phyloP scores from a whole-genome alignment of 2,113 vertebrate genomes.

The Chascanopsetta lugubris region DNA sequence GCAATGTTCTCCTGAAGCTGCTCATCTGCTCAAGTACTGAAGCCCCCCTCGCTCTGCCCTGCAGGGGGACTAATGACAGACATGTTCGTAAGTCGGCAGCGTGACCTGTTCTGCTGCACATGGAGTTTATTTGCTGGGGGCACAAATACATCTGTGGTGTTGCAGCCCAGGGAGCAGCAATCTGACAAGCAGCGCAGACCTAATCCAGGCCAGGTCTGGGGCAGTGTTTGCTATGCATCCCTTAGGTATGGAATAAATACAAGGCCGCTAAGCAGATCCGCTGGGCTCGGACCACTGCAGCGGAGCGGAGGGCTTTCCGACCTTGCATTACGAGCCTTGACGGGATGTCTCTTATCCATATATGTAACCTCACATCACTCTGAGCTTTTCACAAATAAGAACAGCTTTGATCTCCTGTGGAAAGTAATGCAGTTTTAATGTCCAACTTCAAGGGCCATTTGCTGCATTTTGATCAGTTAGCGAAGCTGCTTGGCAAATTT shows the following conservation, averaged over 20 bases:
- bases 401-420: slow-evolving; percentile 78
- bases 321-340: slow-evolving; percentile 59
- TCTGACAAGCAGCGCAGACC: slow-evolving; percentile 76
- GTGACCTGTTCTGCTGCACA: slow-evolving; percentile 72
- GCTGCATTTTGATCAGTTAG: slow-evolving; percentile 72
- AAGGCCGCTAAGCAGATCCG: slow-evolving; percentile 66
- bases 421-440: slow-evolving; percentile 77
- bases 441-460: slow-evolving; percentile 78
- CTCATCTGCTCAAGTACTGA: slow-evolving; percentile 54
- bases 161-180: slow-evolving; percentile 70
- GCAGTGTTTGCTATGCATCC: slow-evolving; percentile 78
- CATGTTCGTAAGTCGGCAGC: slow-evolving; percentile 68
- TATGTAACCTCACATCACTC: slow-evolving; percentile 78
- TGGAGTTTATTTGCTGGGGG: slow-evolving; percentile 74
- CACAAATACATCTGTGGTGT: slow-evolving; percentile 54
- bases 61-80: slow-evolving; percentile 67
- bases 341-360: slow-evolving; percentile 71
- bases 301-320: slow-evolving; percentile 52
- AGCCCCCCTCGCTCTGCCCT: slow-evolving; percentile 40
- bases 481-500: slow-evolving; percentile 49
- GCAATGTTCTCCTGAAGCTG: slow-evolving; percentile 35
- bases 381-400: slow-evolving; percentile 73
- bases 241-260: slow-evolving; percentile 77
- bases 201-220: slow-evolving; percentile 78
- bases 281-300: slow-evolving; percentile 52